Base-by-base conservation (phyloP, 2,888 invertebrate species). In the Drosophila tripunctata region DNA sequence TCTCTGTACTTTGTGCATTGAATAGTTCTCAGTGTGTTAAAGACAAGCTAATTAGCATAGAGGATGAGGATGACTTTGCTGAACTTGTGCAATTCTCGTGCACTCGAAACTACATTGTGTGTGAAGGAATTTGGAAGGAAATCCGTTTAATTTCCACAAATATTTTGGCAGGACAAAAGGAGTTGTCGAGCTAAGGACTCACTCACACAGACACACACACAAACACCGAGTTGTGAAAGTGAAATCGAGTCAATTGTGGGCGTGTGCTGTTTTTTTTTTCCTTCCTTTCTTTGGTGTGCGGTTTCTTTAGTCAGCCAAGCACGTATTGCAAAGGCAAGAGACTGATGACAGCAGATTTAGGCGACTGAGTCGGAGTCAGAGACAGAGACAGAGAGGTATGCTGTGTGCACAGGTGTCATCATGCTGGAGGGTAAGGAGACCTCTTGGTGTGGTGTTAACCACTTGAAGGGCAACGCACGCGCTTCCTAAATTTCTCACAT, bases 331-430 rank as follows among this genome's bases (percentile, higher is more conserved):
- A 69, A 78, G 68, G 74, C 27, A 44, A 54, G 44, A 54, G n/a
- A 6, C 52, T 52, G 52, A 31, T 41, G 52, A 52, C 52, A 52
- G 51, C 38, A 14, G 57, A 52, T 58, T 61, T 45, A 64, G 66
- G 15, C 48, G 4, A 3, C 22, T 19, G 2, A 31, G 45, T 54
- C 78, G 44, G 60, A 57, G 51, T 10, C 56, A 12, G n/a, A 56
- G 38, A 21, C 44, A 10, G 35, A 21, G 35, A 10, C 36, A 3
- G 24, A 24, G n/a, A 43, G 58, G 55, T 55, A 55, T 63, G 40
- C n/a, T 64, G 55, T 80, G 67, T 78, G 68, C 75, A 72, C 85
- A 85, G 87, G 85, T 85, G 87, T 80, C 77, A 81, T 74, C 72
- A 77, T 72, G 70, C 68, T 60, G 14, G 27, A n/a, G 30, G 33